These are phyloP conservation scores for Pterostichus niger DNA, from an alignment of 2,888 invertebrate genomes.

Conservation along the genomic window DNA sequence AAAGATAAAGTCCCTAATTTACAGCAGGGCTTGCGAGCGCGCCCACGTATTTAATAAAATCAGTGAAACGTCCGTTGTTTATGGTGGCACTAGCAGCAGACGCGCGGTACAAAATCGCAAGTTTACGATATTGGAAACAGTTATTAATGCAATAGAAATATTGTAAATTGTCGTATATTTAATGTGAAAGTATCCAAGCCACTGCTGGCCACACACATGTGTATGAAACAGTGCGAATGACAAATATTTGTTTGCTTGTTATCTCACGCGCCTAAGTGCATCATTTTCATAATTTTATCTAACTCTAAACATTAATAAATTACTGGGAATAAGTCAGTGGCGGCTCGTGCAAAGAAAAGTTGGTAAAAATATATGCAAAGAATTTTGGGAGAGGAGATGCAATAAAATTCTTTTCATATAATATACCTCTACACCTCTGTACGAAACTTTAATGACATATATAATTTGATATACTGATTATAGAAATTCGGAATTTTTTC, in stretches of 20 bases:
- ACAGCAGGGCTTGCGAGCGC: constrained; percentile 25
- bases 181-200: constrained; percentile 42
- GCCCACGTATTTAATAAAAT: constrained; percentile 63
- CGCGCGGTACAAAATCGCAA: constrained; percentile 68
- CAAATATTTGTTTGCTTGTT: background rate
- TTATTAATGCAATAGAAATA: constrained; percentile 70
- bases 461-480: too few species aligned
- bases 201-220: constrained; percentile 43
- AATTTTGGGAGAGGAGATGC: too few species aligned
- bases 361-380: too few species aligned
- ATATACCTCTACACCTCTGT: too few species aligned
- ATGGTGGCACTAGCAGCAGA: constrained; percentile 47
- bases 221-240: background rate
- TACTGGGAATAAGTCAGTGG: background rate
- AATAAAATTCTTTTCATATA: too few species aligned
- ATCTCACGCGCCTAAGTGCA: too few species aligned
- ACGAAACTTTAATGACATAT: too few species aligned
- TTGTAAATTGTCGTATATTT: constrained; percentile 69
- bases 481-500: too few species aligned
- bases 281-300: background rate
- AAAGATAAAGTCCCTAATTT: constrained; percentile 61
- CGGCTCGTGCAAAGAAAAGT: background rate
- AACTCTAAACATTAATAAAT: background rate
- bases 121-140: constrained; percentile 70
- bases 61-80: constrained; percentile 57